These are phyloP conservation scores for Zele albiditarsus DNA, from an alignment of 2,888 invertebrate species.

Conservation along the genomic window DNA sequence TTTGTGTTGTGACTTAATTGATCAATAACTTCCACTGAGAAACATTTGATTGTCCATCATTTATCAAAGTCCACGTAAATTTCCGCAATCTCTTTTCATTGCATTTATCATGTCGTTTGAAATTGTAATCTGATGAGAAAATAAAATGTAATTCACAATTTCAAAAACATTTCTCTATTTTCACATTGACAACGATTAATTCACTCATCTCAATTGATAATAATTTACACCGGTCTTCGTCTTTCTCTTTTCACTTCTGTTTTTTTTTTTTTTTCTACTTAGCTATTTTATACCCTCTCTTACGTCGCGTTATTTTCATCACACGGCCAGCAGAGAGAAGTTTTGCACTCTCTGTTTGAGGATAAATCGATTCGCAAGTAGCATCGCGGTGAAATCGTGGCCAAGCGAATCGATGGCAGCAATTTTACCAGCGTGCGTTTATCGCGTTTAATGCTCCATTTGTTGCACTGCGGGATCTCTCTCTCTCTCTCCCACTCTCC, in stretches of 20 bases:
- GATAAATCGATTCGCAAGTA: constrained; percentile 53
- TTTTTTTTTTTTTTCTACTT: background rate
- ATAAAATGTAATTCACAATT: constrained; percentile 1
- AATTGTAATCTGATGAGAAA: constrained; percentile 10
- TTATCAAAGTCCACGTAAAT: constrained; percentile 27
- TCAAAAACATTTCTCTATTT: background rate
- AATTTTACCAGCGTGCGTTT: constrained; percentile 56
- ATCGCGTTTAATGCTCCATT: constrained; percentile 61
- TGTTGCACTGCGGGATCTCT: constrained; percentile 55
- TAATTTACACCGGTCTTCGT: background rate
- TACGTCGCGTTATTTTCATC: constrained; percentile 3
- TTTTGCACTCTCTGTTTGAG: constrained; percentile 1
- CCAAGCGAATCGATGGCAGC: constrained; percentile 57
- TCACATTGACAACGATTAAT: background rate
- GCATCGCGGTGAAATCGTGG: constrained; percentile 47
- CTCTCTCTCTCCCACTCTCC: constrained; percentile 12
- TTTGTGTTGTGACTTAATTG: constrained; percentile 53
- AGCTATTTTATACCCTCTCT: background rate
- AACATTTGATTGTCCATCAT: constrained; percentile 21
- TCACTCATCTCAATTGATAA: background rate
- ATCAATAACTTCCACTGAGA: constrained; percentile 52
- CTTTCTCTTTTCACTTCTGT: background rate
- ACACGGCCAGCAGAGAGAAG: too few species aligned
- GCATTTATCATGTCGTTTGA: background rate
- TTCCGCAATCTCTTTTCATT: constrained; percentile 23